A percentile compares a stretch with the other conserved stretches of the same genome.
Evolutionary conservation across 2,888 invertebrate genomes (phyloP).

Genomic region (Sussaba pulchella): DNA sequence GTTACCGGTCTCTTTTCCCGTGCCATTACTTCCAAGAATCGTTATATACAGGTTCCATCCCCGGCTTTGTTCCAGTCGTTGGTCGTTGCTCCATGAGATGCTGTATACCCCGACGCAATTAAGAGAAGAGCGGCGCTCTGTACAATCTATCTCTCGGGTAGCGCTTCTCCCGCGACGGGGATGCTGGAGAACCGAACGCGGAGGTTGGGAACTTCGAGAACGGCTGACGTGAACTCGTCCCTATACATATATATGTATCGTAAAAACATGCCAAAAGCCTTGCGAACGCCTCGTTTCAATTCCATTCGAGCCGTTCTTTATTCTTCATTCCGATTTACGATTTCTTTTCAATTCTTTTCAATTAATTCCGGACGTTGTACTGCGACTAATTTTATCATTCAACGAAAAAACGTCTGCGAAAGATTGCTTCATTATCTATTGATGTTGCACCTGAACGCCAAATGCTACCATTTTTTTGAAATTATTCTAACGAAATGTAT

Average conservation of each 20-base stretch:
- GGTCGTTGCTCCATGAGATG: constrained; percentile 65
- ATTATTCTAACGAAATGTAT: too few relatives aligned
- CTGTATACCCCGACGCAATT: constrained; percentile 68
- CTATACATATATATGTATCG: too few relatives aligned
- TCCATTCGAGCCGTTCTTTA: constrained; percentile 1
- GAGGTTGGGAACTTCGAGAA: neutral
- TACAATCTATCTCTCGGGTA: constrained; percentile 61
- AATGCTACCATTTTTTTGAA: too few relatives aligned
- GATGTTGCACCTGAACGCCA: too few relatives aligned
- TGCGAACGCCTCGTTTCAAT: neutral
- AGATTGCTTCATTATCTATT: too few relatives aligned
- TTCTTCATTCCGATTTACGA: constrained; percentile 44
- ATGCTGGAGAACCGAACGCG: neutral
- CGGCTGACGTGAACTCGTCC: constrained; percentile 48
- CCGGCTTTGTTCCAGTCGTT: constrained; percentile 59
- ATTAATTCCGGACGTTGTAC: too few relatives aligned
- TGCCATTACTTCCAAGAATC: constrained; percentile 57
- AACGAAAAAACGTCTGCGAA: too few relatives aligned
- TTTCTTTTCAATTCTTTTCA: constrained; percentile 32
- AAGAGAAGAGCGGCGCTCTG: constrained; percentile 64
- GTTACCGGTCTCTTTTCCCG: constrained; percentile 39
- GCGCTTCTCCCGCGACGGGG: constrained; percentile 10
- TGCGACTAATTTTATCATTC: too few relatives aligned
- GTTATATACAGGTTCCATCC: constrained; percentile 53
- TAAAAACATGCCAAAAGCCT: too few relatives aligned